Base-by-base conservation (phyloP, 1,140 invertebrate species). In the Leptinotarsa undecemlineata region DNA sequence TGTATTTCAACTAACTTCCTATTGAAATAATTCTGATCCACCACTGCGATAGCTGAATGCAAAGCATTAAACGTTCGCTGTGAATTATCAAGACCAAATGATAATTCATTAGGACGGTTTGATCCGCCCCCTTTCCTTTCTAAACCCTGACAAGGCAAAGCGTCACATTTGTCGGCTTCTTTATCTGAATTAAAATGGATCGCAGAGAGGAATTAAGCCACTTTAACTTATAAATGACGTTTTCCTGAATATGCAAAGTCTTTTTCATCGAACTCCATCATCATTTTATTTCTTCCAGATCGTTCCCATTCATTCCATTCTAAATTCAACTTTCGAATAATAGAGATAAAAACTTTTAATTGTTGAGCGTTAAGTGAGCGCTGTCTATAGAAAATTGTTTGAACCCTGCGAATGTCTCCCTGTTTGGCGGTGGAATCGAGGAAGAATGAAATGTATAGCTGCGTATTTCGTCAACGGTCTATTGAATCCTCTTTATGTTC, bases 101-200 rank as follows among this genome's bases (percentile, higher is more conserved):
- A 72, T 72, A 72, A 72, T 72, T 72, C 71, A 72, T 72, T 64
- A 64, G 51, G 47, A 72, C 71, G 60, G 69, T 68, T 26, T n/a
- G 33, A n/a, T 21, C 60, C 60, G n/a, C 60, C 71, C 71, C 71
- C 33, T 47, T 72, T 64, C 61, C 61, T 61, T 64, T 72, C 20
- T 64, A 57, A 19, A 57, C 51, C 0, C 51, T 71, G 70, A 69
- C 70, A 74, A 67, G 72, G 60, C 69, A 60, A 51, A 72, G 66
- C 73, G 76, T 74, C 73, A 77, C 76, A 74, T 77, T 77, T 77
- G 76, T 74, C 76, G 76, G 66, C 64, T 71, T 74, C 70, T 72
- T 70, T 77, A 72, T 74, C 70, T 69, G 57, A 48, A 67, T 42
- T 74, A 20, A 48, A 72, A 71, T 73, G 63, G 69, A 51, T 74